Conservation (phyloP, 2,113 vertebrate genomes). For the Tragelaphus imberbis region DNA sequence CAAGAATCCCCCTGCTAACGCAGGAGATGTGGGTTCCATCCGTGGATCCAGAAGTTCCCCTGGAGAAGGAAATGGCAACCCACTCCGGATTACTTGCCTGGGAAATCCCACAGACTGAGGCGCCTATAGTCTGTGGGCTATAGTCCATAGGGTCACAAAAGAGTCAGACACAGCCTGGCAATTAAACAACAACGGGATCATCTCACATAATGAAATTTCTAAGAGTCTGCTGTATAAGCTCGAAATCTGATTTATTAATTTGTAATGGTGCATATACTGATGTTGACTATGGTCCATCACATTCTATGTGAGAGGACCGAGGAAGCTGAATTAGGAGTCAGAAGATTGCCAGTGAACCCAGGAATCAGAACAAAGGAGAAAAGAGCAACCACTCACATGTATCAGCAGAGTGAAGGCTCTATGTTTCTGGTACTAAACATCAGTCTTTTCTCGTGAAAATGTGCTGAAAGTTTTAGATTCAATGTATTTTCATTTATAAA, state of each 20-base stretch:
- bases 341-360: background rate
- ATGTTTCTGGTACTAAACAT: background rate
- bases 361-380: background rate
- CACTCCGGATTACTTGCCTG: background rate
- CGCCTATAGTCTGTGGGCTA: background rate
- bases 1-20: background rate
- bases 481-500: constrained; percentile 24
- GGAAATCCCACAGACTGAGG: background rate
- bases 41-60: background rate
- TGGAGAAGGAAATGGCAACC: background rate
- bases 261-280: background rate
- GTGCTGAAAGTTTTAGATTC: background rate
- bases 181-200: background rate
- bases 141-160: background rate
- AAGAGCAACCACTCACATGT: background rate
- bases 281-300: background rate
- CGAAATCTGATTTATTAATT: background rate
- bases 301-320: background rate
- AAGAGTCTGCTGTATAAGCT: background rate
- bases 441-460: background rate
- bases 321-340: background rate
- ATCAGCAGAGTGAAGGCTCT: background rate
- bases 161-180: background rate
- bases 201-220: background rate
- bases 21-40: background rate